Base-by-base conservation (phyloP, 2,113 vertebrate species). In the Piliocolobus tephrosceles region DNA sequence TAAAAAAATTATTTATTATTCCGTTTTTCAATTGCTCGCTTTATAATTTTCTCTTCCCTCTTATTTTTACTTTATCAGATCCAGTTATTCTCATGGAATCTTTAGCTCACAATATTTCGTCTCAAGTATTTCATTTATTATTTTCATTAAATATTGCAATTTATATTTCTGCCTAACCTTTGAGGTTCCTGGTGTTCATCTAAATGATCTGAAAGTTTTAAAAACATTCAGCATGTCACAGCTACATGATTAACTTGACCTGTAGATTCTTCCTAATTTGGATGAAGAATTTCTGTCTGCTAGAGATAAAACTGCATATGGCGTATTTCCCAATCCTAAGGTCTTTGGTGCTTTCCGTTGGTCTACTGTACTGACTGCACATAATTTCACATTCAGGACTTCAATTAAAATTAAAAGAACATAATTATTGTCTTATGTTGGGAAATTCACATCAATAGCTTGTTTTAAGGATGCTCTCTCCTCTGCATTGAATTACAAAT, bases 41-140 rank as follows among this genome's bases (percentile, higher is more conserved):
- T 95, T 86, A 40, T 52, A 58, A 32, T 84, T 84, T 79, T 40
- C 52, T 89, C 43, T 72, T 81, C 30, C 12, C n/a, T 38, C n/a
- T 73, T 92, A 47, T 35, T 94, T 96, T 88, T 94, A 91, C n/a
- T 90, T 97, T 96, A 73, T 38, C 45, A 95, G 88, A 94, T 76
- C 0, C 50, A 52, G 23, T 80, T 89, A 90, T 57, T 93, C 11
- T 72, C 88, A 18, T 27, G 70, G 64, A 68, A 30, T 38, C 64
- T 81, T 96, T 76, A 55, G 68, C 70, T 38, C 16, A 20, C 35
- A 55, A 58, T 64, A 8, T 94, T 96, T 92, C 72, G 66, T 94
- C 70, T 55, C 88, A 96, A 50, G 45, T 75, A 38, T 93, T 76
- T 85, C 30, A 91, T 58, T 72, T 22, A 95, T 79, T 76, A 43